Conservation (phyloP, 2,888 invertebrate genomes). For the Pterostichus madidus region DNA sequence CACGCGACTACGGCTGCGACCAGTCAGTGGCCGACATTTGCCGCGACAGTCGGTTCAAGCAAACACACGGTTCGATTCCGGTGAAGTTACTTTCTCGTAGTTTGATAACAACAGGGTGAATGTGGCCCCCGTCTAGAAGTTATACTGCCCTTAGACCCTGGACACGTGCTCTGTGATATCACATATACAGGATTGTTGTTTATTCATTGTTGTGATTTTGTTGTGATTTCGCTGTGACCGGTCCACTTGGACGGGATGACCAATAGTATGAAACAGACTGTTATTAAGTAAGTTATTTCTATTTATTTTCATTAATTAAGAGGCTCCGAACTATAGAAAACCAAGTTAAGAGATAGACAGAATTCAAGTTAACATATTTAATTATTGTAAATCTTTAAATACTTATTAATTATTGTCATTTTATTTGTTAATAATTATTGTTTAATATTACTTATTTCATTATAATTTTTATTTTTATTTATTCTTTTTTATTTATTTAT, state of each 20-base stretch:
- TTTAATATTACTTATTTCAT: no score
- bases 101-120: constrained; percentile 7
- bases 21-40: constrained; percentile 37
- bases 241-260: constrained; percentile 74
- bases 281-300: constrained; percentile 78
- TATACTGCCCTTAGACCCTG: background rate
- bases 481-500: no score
- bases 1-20: background rate
- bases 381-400: no score
- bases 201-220: constrained; percentile 13
- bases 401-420: no score
- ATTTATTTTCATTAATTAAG: background rate
- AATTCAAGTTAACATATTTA: no score
- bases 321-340: no score
- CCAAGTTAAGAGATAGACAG: no score
- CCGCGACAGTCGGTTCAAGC: background rate
- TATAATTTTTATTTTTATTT: no score
- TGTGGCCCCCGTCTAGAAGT: constrained; percentile 45
- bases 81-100: background rate
- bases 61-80: constrained; percentile 22
- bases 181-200: background rate
- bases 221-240: constrained; percentile 14
- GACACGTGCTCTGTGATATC: constrained; percentile 15
- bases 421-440: no score
- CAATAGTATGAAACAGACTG: constrained; percentile 79